These are phyloP conservation scores for Battus philenor DNA, from an alignment of 1,140 invertebrate species.

Conservation along the genomic window DNA sequence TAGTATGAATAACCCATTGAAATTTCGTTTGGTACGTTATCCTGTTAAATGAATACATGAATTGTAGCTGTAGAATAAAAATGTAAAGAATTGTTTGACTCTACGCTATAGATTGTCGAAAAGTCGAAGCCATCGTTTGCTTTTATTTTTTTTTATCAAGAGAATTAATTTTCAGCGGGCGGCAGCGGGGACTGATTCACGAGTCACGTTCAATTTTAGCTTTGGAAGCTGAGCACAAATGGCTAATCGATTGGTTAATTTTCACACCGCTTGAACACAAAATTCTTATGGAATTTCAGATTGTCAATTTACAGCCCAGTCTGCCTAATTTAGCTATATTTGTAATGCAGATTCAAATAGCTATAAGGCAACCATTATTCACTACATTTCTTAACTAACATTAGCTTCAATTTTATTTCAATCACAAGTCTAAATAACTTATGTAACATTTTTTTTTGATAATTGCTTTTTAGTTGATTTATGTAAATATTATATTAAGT, in stretches of 20 bases:
- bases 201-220: conserved; percentile 60
- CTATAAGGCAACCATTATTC: background rate
- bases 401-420: no score
- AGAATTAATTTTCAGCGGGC: conserved; percentile 57
- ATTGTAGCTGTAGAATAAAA: conserved; percentile 27
- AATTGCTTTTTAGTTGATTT: no score
- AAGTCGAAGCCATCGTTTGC: conserved; percentile 34
- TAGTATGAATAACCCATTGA: conserved; percentile 22
- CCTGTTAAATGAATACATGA: conserved; percentile 18
- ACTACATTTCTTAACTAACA: background rate
- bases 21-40: conserved; percentile 18
- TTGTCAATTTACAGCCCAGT: background rate
- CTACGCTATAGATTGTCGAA: conserved; percentile 41
- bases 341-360: background rate
- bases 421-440: no score
- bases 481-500: no score
- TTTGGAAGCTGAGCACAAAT: conserved; percentile 50
- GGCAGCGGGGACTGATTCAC: conserved; percentile 45
- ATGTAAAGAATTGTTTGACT: conserved; percentile 30
- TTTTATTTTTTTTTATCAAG: conserved; percentile 38
- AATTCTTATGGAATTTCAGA: conserved; percentile 32
- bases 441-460: no score
- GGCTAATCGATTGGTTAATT: conserved; percentile 71
- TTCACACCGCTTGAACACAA: conserved; percentile 58
- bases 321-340: background rate